Base-by-base conservation (phyloP, 2,888 invertebrate genomes). In the Lycia hirtaria region DNA sequence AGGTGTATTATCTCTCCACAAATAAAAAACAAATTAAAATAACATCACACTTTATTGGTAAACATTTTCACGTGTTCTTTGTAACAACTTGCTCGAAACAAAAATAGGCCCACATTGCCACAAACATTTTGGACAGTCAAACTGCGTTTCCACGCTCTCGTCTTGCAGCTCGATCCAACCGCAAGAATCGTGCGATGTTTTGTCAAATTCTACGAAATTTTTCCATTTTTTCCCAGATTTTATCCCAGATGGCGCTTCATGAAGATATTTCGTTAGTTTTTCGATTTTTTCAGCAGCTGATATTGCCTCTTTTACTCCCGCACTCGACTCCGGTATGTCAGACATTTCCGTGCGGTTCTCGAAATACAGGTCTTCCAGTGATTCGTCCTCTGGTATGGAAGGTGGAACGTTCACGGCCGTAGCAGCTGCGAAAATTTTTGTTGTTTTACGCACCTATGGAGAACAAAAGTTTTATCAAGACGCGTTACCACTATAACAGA, bases 181-280 rank as follows among this genome's bases (percentile, higher is more conserved):
- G 53, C 61, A 62, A 54, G 71, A 67, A 43, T 75, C 57, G 4
- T 48, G 38, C 40, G 76, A 74, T 56, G 69, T 65, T 71, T 78
- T 75, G 60, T 75, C 75, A 47, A 56, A 65, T 65, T 80, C 80
- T 49, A 73, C 57, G 62, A 76, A 80, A 65, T 79, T 85, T 86
- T 87, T 80, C 88, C 89, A 89, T 81, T 88, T 87, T 87, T 79
- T 80, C 74, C 59, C 64, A 52, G 45, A 24, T 24, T 60, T 62
- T 20, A 50, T 52, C 45, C 60, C 56, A 19, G 64, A 55, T 30
- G 60, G 61, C 20, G 62, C 49, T 33, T 77, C 80, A 43, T 85
- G 81, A 54, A 89, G 70, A 64, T 89, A 90, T 83, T 88, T 88
- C 62, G 90, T 89, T 48, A 90, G 85, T 81, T 89, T 91, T 91